Evolutionary conservation across 2,888 invertebrate species (phyloP), one percentile per base, ranked within the genome.

Genomic region (Oxycera nigricornis): DNA sequence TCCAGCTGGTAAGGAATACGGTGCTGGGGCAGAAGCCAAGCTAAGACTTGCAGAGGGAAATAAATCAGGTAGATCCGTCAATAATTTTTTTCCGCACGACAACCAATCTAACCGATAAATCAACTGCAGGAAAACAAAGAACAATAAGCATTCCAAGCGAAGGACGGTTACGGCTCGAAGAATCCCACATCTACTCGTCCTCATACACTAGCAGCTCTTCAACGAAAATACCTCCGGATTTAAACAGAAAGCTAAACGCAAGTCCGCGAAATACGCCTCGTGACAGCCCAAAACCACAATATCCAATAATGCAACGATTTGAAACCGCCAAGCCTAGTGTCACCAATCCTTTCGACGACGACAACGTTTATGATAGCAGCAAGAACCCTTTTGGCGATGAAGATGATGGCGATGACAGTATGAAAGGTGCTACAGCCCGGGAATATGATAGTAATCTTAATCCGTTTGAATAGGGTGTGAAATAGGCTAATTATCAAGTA

Each of bases 361-460:
- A 77, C 35, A 74, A 75, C 17, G 39, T 9, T 14, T 74, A 78
- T 72, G 77, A 79, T 72, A 79, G 79, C 46, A 74, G 78, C 4
- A 75, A 74, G 30, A 85, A 88, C 77, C 87, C 87, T 0, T 88
- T 88, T 74, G 79, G 75, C 28, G 72, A 74, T 52, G 73, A 75
- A 72, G 86, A 85, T 11, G 85, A 78, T 0, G 90, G 86, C 0
- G 89, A 88, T 9, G 57, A 75, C 74, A 39, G 75, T 73, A 20
- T 0, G 75, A 62, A 20, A 86, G 83, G 20, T 80, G 65, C 39
- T 6, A 89, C 90, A 7, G 89, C 90, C 78, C 87, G 87, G 77
- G 90, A 92, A 81, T 93, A 93, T 81, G 92, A 94, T 84, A 91
- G 90, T 79, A 92, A 91, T 83, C 86, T 92, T 72, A 93, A 94